phyloP scores from a whole-genome alignment of 2,888 invertebrate genomes.

The Eurytoma adleriae region DNA sequence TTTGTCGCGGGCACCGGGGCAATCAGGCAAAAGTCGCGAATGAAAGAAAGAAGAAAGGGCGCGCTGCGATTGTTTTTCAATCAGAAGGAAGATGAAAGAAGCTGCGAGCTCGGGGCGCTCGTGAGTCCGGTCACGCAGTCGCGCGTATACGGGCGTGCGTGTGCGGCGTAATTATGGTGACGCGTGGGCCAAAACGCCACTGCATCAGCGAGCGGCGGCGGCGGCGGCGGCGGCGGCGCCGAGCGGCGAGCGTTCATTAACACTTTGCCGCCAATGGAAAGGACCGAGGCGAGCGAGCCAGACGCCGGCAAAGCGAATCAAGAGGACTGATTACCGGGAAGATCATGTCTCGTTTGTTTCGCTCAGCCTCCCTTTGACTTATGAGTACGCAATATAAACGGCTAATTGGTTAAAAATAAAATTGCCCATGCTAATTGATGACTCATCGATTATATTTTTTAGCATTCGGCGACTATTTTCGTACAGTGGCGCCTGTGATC shows the following conservation, averaged over 20 bases:
- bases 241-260: conserved; percentile 66
- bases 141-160: conserved; percentile 65
- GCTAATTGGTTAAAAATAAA: conserved; percentile 49
- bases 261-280: conserved; percentile 58
- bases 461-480: conserved; percentile 26
- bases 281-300: conserved; percentile 18
- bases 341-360: conserved; percentile 53
- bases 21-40: not conserved
- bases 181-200: conserved; percentile 72
- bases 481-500: conserved; percentile 22
- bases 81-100: conserved; percentile 41
- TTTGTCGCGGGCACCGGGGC: not conserved
- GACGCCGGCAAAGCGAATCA: conserved; percentile 54
- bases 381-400: conserved; percentile 41
- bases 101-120: conserved; percentile 39
- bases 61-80: conserved; percentile 42
- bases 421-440: conserved; percentile 30
- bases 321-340: conserved; percentile 53
- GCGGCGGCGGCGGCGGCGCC: conserved; percentile 4
- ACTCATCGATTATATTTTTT: conserved; percentile 48
- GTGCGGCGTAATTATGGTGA: conserved; percentile 71
- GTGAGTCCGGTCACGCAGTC: conserved; percentile 69
- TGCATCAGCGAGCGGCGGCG: conserved; percentile 11
- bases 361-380: conserved; percentile 26
- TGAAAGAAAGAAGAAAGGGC: not conserved